phyloP scores from a whole-genome alignment of 1,140 invertebrate species.

The Nilaparvata lugens region DNA sequence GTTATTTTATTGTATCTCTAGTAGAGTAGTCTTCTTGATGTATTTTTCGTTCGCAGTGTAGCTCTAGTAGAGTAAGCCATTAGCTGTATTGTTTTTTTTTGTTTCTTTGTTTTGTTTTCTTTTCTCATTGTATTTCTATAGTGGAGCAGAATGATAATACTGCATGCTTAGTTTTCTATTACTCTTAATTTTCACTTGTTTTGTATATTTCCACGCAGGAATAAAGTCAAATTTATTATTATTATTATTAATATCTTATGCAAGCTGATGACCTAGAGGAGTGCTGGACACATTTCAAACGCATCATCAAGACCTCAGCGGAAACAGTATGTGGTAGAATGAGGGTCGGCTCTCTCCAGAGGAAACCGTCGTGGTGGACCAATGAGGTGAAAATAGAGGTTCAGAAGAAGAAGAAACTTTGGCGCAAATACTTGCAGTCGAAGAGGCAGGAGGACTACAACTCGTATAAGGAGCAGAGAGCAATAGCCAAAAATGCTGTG shows the following conservation, averaged over 20 bases:
- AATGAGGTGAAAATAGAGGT: neutral
- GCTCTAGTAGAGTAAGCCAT: no score
- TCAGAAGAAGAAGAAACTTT: neutral
- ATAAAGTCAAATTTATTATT: neutral
- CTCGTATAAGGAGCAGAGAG: neutral
- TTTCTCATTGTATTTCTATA: no score
- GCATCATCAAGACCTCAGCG: neutral
- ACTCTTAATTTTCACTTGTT: no score
- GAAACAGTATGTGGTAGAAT: neutral
- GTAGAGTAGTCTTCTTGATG: no score
- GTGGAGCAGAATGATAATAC: no score
- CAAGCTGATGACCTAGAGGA: neutral
- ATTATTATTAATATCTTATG: neutral
- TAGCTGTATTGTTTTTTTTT: no score
- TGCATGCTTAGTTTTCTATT: no score
- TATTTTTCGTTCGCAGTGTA: no score
- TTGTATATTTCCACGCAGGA: no score
- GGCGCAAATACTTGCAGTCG: slow-evolving; percentile 2
- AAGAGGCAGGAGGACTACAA: neutral
- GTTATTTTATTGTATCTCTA: no score
- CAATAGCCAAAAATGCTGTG: neutral
- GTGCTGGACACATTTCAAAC: neutral
- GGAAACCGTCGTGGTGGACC: neutral
- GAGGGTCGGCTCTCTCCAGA: neutral
- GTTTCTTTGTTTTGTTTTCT: no score